Percentiles rank a stretch among this genome's conserved stretches.
Conservation (phyloP, 2,888 invertebrate species). For the Apeira syringaria region DNA sequence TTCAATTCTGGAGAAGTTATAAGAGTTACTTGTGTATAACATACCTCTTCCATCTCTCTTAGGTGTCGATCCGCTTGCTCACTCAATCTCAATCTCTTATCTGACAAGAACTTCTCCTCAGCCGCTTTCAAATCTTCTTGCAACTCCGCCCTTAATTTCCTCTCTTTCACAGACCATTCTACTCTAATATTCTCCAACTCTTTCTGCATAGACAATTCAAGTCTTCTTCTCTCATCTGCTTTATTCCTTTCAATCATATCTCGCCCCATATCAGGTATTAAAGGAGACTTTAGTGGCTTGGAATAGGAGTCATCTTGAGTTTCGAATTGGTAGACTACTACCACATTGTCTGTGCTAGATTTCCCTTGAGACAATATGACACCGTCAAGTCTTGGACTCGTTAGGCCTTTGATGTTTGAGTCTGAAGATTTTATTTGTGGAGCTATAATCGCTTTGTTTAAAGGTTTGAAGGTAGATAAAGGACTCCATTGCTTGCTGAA, state of each 20-base stretch:
- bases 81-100: slow-evolving; percentile 66
- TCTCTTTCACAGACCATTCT: slow-evolving; percentile 82
- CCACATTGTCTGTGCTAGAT: slow-evolving; percentile 70
- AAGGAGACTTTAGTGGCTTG: slow-evolving; percentile 62
- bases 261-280: slow-evolving; percentile 67
- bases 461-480: slow-evolving; percentile 62
- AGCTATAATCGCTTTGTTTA: slow-evolving; percentile 50
- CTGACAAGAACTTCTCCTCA: slow-evolving; percentile 69
- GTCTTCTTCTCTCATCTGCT: slow-evolving; percentile 65
- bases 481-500: slow-evolving; percentile 67
- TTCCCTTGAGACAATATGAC: slow-evolving; percentile 76
- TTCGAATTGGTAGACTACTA: slow-evolving; percentile 76
- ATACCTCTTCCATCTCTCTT: slow-evolving; percentile 73
- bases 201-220: slow-evolving; percentile 70
- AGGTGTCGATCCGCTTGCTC: slow-evolving; percentile 73
- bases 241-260: slow-evolving; percentile 72
- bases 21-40: too few relatives aligned
- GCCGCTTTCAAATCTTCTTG: slow-evolving; percentile 77
- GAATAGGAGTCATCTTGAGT: slow-evolving; percentile 55
- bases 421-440: slow-evolving; percentile 59
- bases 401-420: slow-evolving; percentile 46
- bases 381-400: slow-evolving; percentile 70
- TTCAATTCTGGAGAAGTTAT: too few relatives aligned
- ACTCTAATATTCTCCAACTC: slow-evolving; percentile 81
- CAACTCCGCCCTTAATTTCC: slow-evolving; percentile 79